Percentiles rank a stretch among this genome's conserved stretches.
phyloP scores from a whole-genome alignment of 2,888 invertebrate genomes.

The Calliopum simillimum region DNA sequence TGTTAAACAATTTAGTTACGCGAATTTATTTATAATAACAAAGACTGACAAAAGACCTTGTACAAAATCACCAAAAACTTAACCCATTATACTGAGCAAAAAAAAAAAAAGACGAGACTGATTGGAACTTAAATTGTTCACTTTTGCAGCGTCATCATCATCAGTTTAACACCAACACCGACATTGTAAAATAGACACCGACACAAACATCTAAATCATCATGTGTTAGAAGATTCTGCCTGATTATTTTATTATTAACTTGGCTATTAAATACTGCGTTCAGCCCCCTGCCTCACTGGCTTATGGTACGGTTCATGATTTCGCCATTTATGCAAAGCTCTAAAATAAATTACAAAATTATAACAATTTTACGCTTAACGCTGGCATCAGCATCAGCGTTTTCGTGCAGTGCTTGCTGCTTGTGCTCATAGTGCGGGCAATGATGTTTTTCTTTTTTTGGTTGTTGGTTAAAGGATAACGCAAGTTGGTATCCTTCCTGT shows the following conservation, averaged over 20 bases:
- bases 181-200: conserved; percentile 25
- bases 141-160: conserved; percentile 10
- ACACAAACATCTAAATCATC: background rate
- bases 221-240: background rate
- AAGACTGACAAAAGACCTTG: too few species aligned
- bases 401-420: background rate
- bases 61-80: too few species aligned
- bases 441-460: too few species aligned
- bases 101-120: too few species aligned
- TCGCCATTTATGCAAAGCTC: conserved; percentile 57
- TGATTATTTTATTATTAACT: conserved; percentile 37
- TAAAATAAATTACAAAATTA: conserved; percentile 61
- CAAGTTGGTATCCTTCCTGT: conserved; percentile 5
- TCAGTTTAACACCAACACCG: conserved; percentile 23
- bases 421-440: too few species aligned
- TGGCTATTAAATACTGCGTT: conserved; percentile 35
- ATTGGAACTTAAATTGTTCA: background rate
- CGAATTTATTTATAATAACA: too few species aligned
- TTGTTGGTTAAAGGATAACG: background rate
- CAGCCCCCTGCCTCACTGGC: conserved; percentile 16
- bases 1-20: too few species aligned
- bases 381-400: conserved; percentile 40
- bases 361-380: conserved; percentile 54
- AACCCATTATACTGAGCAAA: too few species aligned
- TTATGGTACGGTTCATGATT: conserved; percentile 45